These are phyloP conservation scores for Eurypyga helias DNA, from an alignment of 2,113 vertebrate species.

Conservation along the genomic window DNA sequence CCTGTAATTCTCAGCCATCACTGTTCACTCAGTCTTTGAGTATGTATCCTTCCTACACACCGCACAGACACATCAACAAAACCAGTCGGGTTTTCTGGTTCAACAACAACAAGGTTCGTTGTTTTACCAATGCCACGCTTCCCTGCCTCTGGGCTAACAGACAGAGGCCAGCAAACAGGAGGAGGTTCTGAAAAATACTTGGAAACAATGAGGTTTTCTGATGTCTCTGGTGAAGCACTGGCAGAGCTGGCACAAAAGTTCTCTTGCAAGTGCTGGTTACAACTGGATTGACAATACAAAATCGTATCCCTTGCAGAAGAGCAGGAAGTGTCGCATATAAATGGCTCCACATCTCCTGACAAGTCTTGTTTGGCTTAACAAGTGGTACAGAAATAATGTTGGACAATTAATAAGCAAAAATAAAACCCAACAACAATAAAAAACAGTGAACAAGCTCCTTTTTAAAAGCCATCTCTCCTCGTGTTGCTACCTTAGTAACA, in stretches of 20 bases:
- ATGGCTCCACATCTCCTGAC: background rate
- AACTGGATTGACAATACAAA: background rate
- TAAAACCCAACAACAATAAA: background rate
- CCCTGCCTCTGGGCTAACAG: background rate
- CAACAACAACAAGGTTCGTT: background rate
- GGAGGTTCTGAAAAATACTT: background rate
- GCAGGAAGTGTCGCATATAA: background rate
- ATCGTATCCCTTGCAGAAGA: fast-evolving
- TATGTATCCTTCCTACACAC: background rate
- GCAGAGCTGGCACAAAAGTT: background rate
- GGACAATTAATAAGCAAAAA: background rate
- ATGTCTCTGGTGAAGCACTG: background rate
- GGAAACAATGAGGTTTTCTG: background rate
- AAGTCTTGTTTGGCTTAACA: background rate
- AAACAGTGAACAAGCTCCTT: background rate
- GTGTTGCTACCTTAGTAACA: background rate
- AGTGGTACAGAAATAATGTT: background rate
- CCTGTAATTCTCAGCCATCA: background rate
- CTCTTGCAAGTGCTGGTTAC: background rate
- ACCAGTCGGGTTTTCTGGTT: background rate
- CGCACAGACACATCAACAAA: background rate
- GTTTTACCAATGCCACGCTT: background rate
- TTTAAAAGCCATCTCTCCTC: background rate
- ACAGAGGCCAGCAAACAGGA: background rate
- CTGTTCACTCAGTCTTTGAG: background rate